Conservation (phyloP, 1,140 invertebrate genomes). For the Schlechtendalia chinensis region DNA sequence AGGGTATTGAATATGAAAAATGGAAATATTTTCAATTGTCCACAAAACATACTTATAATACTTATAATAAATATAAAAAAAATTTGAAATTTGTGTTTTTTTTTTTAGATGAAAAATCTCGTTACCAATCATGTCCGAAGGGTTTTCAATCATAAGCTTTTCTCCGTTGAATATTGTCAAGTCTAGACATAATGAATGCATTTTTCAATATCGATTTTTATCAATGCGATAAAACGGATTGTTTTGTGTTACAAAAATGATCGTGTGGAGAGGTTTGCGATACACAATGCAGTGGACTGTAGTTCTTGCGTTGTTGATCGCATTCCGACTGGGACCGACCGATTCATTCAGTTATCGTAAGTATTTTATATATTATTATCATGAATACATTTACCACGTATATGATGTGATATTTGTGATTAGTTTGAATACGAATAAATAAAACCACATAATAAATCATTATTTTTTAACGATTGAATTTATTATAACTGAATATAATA, state of each 20-base stretch:
- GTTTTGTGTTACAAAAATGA: slow-evolving; percentile 1
- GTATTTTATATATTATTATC: background rate
- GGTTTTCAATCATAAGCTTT: background rate
- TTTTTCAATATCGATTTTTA: background rate
- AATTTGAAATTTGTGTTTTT: background rate
- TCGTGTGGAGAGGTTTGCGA: background rate
- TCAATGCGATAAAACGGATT: slow-evolving; percentile 26
- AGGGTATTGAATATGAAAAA: background rate
- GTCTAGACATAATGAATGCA: background rate
- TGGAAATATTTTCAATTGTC: background rate
- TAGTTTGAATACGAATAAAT: no score
- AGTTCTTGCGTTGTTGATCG: slow-evolving; percentile 22
- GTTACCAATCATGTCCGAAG: background rate
- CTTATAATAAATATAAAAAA: no score
- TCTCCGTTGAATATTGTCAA: background rate
- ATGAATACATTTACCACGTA: background rate
- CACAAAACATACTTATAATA: no score
- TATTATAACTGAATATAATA: no score
- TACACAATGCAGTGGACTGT: background rate
- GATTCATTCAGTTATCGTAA: slow-evolving; percentile 42
- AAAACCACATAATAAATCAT: no score
- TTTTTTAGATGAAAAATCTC: slow-evolving; percentile 10
- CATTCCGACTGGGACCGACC: background rate
- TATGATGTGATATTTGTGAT: no score
- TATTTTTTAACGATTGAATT: no score